phyloP scores from a whole-genome alignment of 2,888 invertebrate species.

The Pollenia griseotomentosa region DNA sequence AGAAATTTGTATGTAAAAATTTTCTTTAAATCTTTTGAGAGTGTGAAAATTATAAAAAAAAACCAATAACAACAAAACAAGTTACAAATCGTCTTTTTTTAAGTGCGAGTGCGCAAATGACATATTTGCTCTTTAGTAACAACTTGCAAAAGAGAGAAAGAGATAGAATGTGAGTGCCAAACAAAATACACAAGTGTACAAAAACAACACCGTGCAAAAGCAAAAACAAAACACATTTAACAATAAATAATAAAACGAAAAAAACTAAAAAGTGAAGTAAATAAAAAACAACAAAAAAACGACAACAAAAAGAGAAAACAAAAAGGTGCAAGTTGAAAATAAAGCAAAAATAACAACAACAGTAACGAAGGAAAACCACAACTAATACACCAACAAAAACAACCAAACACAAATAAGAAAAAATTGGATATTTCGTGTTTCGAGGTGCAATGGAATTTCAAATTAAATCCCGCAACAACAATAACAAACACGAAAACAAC shows the following conservation, averaged over 20 bases:
- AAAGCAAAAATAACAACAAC: constrained; percentile 42
- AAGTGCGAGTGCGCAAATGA: constrained; percentile 74
- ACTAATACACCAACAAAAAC: constrained; percentile 24
- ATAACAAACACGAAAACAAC: constrained; percentile 40
- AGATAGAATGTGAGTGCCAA: constrained; percentile 68
- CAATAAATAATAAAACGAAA: constrained; percentile 25
- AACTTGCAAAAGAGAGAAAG: constrained; percentile 61
- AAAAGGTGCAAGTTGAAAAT: constrained; percentile 58
- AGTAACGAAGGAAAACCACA: constrained; percentile 43
- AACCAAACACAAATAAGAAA: constrained; percentile 24
- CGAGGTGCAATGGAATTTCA: constrained; percentile 70
- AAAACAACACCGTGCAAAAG: constrained; percentile 15
- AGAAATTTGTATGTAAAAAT: constrained; percentile 43
- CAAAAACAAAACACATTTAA: constrained; percentile 3
- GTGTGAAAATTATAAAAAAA: constrained; percentile 53
- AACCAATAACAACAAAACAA: constrained; percentile 57
- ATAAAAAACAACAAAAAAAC: neutral
- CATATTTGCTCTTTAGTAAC: constrained; percentile 21
- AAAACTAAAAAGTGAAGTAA: neutral
- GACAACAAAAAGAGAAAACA: constrained; percentile 8
- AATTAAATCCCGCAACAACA: constrained; percentile 56
- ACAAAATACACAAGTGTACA: constrained; percentile 43
- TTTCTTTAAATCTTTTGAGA: constrained; percentile 43
- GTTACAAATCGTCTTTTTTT: constrained; percentile 48
- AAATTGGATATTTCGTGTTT: constrained; percentile 37